Evolutionary conservation across 2,888 invertebrate species (phyloP).

Genomic region (Acholoe squamosa): DNA sequence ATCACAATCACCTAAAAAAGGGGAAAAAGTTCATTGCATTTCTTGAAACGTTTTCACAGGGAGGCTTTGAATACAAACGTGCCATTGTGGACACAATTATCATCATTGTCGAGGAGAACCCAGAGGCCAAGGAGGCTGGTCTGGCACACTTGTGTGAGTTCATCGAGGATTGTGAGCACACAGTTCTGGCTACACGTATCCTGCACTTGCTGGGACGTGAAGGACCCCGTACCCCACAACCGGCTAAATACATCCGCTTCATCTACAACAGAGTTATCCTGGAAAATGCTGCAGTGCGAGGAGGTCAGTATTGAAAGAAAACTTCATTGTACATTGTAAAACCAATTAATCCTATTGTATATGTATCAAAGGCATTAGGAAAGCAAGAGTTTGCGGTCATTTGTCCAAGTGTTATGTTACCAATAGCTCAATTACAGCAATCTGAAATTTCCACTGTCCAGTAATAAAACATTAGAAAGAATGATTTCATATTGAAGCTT

Average conservation of each 20-base stretch:
- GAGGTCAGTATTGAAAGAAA: slow-evolving; percentile 83
- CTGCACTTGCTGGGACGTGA: slow-evolving; percentile 97
- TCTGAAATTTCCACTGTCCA: no score
- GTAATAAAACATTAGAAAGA: not conserved
- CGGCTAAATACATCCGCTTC: slow-evolving; percentile 89
- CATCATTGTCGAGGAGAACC: slow-evolving; percentile 97
- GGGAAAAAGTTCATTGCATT: no score
- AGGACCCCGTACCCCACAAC: slow-evolving; percentile 97
- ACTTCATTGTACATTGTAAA: no score
- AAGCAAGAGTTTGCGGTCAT: no score
- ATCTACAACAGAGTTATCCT: slow-evolving; percentile 93
- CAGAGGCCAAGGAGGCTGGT: slow-evolving; percentile 97
- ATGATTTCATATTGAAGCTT: not conserved
- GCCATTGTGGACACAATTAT: slow-evolving; percentile 99
- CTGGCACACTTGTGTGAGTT: slow-evolving; percentile 99
- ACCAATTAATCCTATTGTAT: no score
- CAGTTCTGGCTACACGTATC: slow-evolving; percentile 96
- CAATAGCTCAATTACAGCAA: no score
- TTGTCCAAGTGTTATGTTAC: no score
- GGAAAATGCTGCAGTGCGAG: slow-evolving; percentile 96
- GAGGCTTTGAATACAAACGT: slow-evolving; percentile 98
- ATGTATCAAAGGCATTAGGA: no score
- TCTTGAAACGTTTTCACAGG: slow-evolving; percentile 75
- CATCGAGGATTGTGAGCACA: slow-evolving; percentile 99
- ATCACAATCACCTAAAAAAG: no score